Evolutionary conservation across 1,140 invertebrate genomes (phyloP).

Genomic region (Galleria mellonella): DNA sequence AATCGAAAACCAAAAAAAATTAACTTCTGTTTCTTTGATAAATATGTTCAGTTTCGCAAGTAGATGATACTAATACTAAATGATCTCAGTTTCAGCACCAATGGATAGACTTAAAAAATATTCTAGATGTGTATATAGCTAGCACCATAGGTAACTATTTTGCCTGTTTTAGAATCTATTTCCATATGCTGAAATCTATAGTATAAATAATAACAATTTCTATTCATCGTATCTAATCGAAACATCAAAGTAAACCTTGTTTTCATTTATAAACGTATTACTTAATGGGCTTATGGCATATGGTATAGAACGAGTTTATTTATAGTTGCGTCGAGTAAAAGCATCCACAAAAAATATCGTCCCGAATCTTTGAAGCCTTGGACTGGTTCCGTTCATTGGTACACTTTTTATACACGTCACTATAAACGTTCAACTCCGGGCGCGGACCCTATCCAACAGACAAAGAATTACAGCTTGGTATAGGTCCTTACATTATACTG

Average conservation of each 20-base stretch:
- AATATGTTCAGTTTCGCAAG: too few species aligned
- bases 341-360: constrained; percentile 41
- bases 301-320: constrained; percentile 34
- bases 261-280: constrained; percentile 3
- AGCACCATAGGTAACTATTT: too few species aligned
- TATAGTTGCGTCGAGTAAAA: constrained; percentile 35
- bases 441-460: constrained; percentile 23
- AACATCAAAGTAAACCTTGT: constrained; percentile 26
- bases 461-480: constrained; percentile 33
- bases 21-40: too few species aligned
- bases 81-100: too few species aligned
- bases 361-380: constrained; percentile 43
- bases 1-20: too few species aligned
- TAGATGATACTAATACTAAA: too few species aligned
- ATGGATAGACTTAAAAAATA: too few species aligned
- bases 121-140: too few species aligned
- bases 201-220: too few species aligned
- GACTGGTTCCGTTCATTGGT: constrained; percentile 17
- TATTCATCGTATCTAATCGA: constrained; percentile 12
- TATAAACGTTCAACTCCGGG: constrained; percentile 20
- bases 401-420: constrained; percentile 30
- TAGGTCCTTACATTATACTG: constrained; percentile 33
- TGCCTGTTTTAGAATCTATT: neutral
- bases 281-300: constrained; percentile 19
- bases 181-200: too few species aligned